Evolutionary conservation across 2,888 invertebrate genomes (phyloP).

Genomic region (Agonopterix subpropinquella): DNA sequence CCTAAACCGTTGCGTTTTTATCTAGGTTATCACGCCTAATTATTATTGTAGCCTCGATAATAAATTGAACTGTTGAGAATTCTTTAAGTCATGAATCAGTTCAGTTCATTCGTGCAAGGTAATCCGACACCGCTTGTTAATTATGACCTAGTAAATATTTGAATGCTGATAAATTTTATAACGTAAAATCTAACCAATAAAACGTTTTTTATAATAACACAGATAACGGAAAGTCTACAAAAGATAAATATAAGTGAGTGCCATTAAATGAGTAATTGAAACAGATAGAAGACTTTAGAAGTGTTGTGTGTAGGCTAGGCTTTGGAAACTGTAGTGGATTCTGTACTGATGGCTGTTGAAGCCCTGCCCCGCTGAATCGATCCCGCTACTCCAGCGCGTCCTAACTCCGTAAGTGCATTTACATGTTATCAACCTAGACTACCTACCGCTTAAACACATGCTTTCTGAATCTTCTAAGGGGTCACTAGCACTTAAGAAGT

Average conservation of each 20-base stretch:
- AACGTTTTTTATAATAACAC: no score
- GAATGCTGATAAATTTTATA: no score
- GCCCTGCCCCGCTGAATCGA: constrained; percentile 59
- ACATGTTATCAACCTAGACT: constrained; percentile 4
- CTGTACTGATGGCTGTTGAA: constrained; percentile 36
- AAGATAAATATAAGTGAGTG: background rate
- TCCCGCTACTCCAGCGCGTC: constrained; percentile 43
- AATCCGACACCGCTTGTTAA: no score
- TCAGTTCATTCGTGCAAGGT: no score
- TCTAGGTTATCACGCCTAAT: background rate
- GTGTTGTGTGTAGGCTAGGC: background rate
- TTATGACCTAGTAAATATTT: no score
- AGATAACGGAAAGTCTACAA: no score
- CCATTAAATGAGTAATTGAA: background rate
- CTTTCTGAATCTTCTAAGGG: no score
- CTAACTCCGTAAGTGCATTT: constrained; percentile 46
- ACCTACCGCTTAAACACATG: background rate
- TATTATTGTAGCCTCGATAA: background rate
- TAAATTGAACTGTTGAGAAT: no score
- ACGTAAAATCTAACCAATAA: no score
- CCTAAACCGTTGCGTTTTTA: background rate
- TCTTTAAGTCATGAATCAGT: no score
- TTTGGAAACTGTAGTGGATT: background rate
- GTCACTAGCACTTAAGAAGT: no score
- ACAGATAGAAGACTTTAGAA: background rate